Percentiles rank a stretch among this genome's conserved stretches.
Conservation (phyloP, 2,888 invertebrate species). For the Plemyria rubiginata region DNA sequence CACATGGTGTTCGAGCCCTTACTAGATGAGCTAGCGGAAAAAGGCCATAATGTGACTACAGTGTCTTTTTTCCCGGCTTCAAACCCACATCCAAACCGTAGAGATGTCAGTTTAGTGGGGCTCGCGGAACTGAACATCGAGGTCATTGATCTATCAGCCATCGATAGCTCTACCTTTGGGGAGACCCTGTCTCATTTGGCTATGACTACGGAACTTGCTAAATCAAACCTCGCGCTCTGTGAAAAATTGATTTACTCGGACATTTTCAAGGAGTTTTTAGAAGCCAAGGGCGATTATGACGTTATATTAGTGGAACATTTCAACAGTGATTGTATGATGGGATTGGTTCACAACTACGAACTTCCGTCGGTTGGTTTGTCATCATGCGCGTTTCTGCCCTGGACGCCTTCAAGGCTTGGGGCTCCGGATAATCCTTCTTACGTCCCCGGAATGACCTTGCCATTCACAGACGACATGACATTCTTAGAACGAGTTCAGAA, state of each 20-base stretch:
- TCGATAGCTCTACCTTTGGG: slow-evolving; percentile 47
- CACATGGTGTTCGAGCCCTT: slow-evolving; percentile 76
- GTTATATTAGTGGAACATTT: slow-evolving; percentile 77
- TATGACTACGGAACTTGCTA: slow-evolving; percentile 43
- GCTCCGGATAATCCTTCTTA: slow-evolving; percentile 73
- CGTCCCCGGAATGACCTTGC: slow-evolving; percentile 59
- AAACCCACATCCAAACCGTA: slow-evolving; percentile 46
- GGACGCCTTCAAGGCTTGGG: slow-evolving; percentile 63
- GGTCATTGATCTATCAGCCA: slow-evolving; percentile 51
- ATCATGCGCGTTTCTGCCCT: slow-evolving; percentile 67
- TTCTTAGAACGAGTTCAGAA: slow-evolving; percentile 76
- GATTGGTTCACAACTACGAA: slow-evolving; percentile 68
- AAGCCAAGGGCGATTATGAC: slow-evolving; percentile 67
- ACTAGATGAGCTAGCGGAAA: slow-evolving; percentile 63
- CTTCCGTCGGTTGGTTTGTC: slow-evolving; percentile 70
- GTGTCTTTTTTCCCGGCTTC: slow-evolving; percentile 71
- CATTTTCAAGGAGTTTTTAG: slow-evolving; percentile 56
- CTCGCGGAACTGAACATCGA: slow-evolving; percentile 52
- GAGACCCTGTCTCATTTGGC: slow-evolving; percentile 45
- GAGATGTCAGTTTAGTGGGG: slow-evolving; percentile 57
- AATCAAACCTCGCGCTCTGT: slow-evolving; percentile 54
- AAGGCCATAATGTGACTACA: slow-evolving; percentile 77
- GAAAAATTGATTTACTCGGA: slow-evolving; percentile 52
- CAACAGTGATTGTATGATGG: slow-evolving; percentile 77
- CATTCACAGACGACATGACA: slow-evolving; percentile 62